Evolutionary conservation across 2,797 vertebrate species (phyloP), one percentile per base, ranked within the genome.

Genomic region (Sebastolobus altivelis): DNA sequence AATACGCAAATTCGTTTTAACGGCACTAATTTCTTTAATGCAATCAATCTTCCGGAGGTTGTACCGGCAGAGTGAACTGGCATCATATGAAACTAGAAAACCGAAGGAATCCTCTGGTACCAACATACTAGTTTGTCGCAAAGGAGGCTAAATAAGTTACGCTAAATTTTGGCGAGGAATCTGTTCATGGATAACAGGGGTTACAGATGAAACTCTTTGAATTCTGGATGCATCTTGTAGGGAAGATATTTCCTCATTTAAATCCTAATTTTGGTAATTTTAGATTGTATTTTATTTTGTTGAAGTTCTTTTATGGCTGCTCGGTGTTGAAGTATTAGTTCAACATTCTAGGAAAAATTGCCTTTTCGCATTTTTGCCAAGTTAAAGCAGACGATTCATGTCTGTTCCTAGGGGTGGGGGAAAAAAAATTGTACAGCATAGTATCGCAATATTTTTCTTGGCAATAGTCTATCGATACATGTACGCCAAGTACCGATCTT

Each of bases 131-230:
- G 46, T 49, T 49, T 49, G 46, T 20, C 46, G 43, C 46, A 49
- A 20, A 49, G 46, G 18, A 49, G 46, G 46, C 0, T 49, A 49
- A 18, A 49, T 49, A 49, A 49, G 16, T 49, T 49, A 8, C 8
- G 46, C 46, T 8, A 8, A 20, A 49, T 49, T 20, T 20, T 20
- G 18, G 46, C 3, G 0, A 20, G 46, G 16, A 31, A 94, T 97
- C 99, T 99, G 89, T 78, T 86, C 6, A 65, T 29, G 14, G 22
- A 62, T 4, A 10, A 54, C 22, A 74, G 20, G 8, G 25, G 27
- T 55, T 37, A 38, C 4, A 72, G 38, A 67, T 10, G 20, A 10
- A 43, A 71, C 1, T 69, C 54, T 71, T 22, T 72, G 10, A 55
- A 58, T 46, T 75, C 37, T 31, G 3, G 7, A 37, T 46, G 1